phyloP scores from a whole-genome alignment of 2,797 vertebrate species.

The Jordanella pulchra region DNA sequence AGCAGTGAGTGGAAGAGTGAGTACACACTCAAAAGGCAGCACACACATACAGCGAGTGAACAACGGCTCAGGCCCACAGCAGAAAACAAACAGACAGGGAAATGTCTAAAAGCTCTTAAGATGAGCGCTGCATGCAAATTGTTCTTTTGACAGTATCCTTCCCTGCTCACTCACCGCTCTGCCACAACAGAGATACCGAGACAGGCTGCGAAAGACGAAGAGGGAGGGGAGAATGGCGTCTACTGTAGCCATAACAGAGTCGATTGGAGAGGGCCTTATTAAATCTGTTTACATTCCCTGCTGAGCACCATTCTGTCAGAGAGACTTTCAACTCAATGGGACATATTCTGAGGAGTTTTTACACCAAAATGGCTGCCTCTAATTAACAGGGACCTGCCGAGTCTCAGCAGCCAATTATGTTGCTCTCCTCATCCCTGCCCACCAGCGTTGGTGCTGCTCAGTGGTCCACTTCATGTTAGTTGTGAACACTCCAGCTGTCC shows the following conservation, averaged over 20 bases:
- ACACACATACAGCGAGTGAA: constrained; percentile 49
- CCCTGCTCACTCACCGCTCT: constrained; percentile 64
- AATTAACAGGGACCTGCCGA: constrained; percentile 77
- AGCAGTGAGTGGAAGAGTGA: constrained; percentile 40
- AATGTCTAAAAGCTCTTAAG: constrained; percentile 76
- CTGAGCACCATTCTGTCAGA: constrained; percentile 76
- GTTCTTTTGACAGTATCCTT: constrained; percentile 77
- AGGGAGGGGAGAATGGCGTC: constrained; percentile 58
- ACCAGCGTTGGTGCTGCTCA: constrained; percentile 67
- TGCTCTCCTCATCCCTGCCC: constrained; percentile 68
- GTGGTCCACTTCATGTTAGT: constrained; percentile 69
- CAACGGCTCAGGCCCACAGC: constrained; percentile 65
- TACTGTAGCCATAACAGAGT: constrained; percentile 64
- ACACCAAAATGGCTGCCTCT: constrained; percentile 74
- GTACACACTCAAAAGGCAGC: constrained; percentile 25
- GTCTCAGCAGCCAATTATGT: constrained; percentile 77
- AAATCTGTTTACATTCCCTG: constrained; percentile 79
- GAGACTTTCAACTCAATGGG: constrained; percentile 76
- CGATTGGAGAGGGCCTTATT: constrained; percentile 79
- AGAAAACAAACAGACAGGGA: constrained; percentile 75
- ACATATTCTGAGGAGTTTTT: constrained; percentile 74
- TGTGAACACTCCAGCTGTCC: constrained; percentile 53
- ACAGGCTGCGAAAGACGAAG: constrained; percentile 55
- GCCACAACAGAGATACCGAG: constrained; percentile 68
- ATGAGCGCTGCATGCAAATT: constrained; percentile 81